Evolutionary conservation across 2,888 invertebrate species (phyloP).

Genomic region (Stenodera caucasica): DNA sequence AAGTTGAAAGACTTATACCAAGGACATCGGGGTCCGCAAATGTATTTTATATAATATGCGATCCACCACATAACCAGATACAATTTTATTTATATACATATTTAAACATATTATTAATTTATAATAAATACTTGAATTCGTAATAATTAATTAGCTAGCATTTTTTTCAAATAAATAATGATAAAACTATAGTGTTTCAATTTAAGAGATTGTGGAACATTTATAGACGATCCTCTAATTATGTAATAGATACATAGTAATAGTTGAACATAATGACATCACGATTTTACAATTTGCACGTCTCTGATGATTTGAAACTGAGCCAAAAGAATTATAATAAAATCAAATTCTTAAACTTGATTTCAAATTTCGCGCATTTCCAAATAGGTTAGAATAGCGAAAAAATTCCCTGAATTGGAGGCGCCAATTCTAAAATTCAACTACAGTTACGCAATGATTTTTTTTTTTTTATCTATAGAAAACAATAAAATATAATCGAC

Average conservation of each 20-base stretch:
- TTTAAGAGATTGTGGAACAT: not conserved
- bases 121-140: no score
- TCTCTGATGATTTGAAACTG: constrained; percentile 5
- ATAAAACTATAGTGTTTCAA: no score
- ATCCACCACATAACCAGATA: constrained; percentile 50
- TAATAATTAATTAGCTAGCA: no score
- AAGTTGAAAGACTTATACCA: constrained; percentile 70
- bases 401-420: not conserved
- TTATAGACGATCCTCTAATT: constrained; percentile 14
- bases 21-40: constrained; percentile 67
- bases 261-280: constrained; percentile 19
- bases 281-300: constrained; percentile 20
- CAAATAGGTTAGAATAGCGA: not conserved
- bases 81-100: constrained; percentile 37
- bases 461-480: not conserved
- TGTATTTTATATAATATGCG: constrained; percentile 37
- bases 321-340: no score
- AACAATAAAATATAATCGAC: not conserved
- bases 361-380: not conserved
- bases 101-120: not conserved
- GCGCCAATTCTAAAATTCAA: not conserved
- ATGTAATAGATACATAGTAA: constrained; percentile 14
- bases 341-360: constrained; percentile 2
- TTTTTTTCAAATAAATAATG: no score
- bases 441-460: not conserved